Conservation (phyloP, 2,113 vertebrate species). For the Blennius ocellaris region DNA sequence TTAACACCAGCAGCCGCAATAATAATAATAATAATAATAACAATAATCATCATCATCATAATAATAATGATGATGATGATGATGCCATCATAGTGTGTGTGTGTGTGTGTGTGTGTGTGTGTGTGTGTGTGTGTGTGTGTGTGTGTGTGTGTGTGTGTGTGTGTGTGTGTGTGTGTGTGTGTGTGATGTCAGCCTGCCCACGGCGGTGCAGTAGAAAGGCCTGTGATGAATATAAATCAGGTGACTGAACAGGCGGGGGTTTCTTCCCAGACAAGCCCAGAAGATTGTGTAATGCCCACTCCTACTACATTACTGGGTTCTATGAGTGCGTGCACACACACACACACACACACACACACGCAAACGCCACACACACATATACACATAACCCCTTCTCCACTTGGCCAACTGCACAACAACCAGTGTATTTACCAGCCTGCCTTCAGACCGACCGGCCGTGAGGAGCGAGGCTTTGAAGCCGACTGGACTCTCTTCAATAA, state of each 20-base stretch:
- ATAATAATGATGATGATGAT: background rate
- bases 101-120: too few relatives aligned
- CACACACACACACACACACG: conserved; percentile 43
- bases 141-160: conserved; percentile 32
- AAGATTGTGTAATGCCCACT: conserved; percentile 81
- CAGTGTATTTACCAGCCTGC: conserved; percentile 56
- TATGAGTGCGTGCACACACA: conserved; percentile 26
- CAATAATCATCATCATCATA: background rate
- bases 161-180: conserved; percentile 28
- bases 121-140: conserved; percentile 37
- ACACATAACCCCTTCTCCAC: conserved; percentile 43
- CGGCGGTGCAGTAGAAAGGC: conserved; percentile 77
- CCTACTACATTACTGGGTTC: conserved; percentile 72
- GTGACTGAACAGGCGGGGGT: conserved; percentile 80
- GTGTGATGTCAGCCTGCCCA: conserved; percentile 79
- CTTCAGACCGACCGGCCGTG: conserved; percentile 47
- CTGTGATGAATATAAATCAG: conserved; percentile 85
- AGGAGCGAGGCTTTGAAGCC: conserved; percentile 25
- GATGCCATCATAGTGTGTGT: background rate
- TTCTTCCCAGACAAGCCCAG: conserved; percentile 76
- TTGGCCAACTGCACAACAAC: conserved; percentile 64
- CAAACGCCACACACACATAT: conserved; percentile 17
- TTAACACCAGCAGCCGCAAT: background rate
- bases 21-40: background rate
- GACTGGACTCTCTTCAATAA: conserved; percentile 28